Conservation (phyloP, 2,888 invertebrate genomes). For the Ochlodes sylvanus region DNA sequence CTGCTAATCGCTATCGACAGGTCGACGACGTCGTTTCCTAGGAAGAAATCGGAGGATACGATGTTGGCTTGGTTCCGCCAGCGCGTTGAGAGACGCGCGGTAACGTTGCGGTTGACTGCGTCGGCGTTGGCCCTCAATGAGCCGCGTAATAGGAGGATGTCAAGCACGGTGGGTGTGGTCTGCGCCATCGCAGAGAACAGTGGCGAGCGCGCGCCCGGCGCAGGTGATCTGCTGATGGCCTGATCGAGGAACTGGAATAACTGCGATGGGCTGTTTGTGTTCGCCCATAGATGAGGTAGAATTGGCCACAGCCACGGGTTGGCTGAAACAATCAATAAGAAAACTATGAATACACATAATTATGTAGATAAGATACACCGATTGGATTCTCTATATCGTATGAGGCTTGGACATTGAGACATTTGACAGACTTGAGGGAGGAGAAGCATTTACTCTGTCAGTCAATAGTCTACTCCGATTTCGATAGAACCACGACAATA, state of each 20-base stretch:
- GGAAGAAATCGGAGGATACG: conserved; percentile 90
- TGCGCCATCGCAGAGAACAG: conserved; percentile 90
- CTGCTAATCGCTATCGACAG: conserved; percentile 84
- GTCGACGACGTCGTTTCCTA: conserved; percentile 89
- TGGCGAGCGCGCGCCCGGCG: conserved; percentile 72
- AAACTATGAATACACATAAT: neutral
- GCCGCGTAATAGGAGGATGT: conserved; percentile 86
- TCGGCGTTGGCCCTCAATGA: conserved; percentile 88
- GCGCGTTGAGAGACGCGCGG: conserved; percentile 87
- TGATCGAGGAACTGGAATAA: conserved; percentile 73
- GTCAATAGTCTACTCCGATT: too few relatives aligned
- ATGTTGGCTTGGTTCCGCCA: conserved; percentile 89
- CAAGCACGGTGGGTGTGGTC: conserved; percentile 87
- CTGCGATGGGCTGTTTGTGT: conserved; percentile 73
- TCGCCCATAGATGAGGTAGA: conserved; percentile 87
- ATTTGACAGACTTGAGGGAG: too few relatives aligned
- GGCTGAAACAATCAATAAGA: conserved; percentile 62
- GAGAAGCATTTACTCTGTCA: too few relatives aligned
- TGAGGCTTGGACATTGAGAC: too few relatives aligned
- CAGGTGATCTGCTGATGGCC: conserved; percentile 70
- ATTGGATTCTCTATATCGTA: too few relatives aligned
- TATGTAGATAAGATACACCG: neutral
- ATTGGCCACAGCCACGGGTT: conserved; percentile 87
- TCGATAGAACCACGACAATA: too few relatives aligned
- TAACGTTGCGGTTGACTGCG: conserved; percentile 88